Evolutionary conservation across 1,140 invertebrate genomes (phyloP).

Genomic region (Lasaia peninsularis): DNA sequence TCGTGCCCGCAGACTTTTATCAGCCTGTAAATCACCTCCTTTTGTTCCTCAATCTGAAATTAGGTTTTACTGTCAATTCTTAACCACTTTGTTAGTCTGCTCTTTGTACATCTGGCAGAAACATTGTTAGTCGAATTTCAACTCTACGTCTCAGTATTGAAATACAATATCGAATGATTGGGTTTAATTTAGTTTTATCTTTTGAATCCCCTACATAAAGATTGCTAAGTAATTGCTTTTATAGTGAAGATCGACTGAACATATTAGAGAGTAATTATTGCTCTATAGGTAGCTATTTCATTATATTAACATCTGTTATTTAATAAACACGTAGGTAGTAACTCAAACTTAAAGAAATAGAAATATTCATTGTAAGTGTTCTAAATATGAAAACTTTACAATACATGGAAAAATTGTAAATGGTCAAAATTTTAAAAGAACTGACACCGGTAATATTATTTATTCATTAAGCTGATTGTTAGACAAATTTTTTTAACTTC

Average conservation of each 20-base stretch:
- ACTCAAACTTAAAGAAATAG: too few species aligned
- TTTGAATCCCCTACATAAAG: neutral
- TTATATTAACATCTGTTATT: too few species aligned
- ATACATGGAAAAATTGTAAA: too few species aligned
- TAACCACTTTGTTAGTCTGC: conserved; percentile 12
- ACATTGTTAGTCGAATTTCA: neutral
- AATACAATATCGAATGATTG: neutral
- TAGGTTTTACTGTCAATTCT: conserved; percentile 21
- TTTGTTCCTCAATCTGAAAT: conserved; percentile 57
- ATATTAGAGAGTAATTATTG: too few species aligned
- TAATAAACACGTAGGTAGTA: too few species aligned
- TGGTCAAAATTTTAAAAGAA: too few species aligned
- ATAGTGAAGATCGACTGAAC: too few species aligned
- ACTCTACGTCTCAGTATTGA: neutral
- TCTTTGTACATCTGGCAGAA: conserved; percentile 8
- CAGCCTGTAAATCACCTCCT: conserved; percentile 49
- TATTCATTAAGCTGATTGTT: too few species aligned
- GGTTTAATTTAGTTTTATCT: conserved; percentile 14
- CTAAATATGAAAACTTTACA: too few species aligned
- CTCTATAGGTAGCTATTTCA: neutral
- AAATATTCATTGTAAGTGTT: too few species aligned
- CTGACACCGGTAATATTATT: too few species aligned
- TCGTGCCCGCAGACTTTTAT: conserved; percentile 63
- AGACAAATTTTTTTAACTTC: too few species aligned
- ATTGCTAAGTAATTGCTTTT: neutral